These are phyloP conservation scores for Chironomus tentans DNA, from an alignment of 2,888 invertebrate species.

Conservation along the genomic window DNA sequence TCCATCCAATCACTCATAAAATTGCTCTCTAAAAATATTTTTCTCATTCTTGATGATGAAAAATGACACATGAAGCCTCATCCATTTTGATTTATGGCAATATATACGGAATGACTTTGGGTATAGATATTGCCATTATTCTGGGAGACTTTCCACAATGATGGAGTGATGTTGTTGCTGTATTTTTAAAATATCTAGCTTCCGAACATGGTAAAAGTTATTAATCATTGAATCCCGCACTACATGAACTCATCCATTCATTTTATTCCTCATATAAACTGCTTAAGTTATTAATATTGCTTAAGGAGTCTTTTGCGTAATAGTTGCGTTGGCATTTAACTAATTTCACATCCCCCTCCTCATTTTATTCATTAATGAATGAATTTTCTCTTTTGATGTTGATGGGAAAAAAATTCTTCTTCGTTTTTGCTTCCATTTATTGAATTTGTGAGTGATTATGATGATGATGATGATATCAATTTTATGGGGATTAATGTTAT, in stretches of 20 bases:
- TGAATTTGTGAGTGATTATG: neutral
- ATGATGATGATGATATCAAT: neutral
- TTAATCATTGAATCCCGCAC: constrained; percentile 8
- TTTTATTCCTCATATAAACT: neutral
- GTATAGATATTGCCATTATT: neutral
- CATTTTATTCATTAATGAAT: neutral
- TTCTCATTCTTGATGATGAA: constrained; percentile 14
- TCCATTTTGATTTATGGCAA: constrained; percentile 25
- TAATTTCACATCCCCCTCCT: neutral
- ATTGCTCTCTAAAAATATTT: neutral
- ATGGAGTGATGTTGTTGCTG: neutral
- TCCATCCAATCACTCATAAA: neutral
- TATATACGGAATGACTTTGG: neutral
- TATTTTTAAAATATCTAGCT: neutral
- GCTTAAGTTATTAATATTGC: neutral
- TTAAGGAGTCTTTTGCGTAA: constrained; percentile 1
- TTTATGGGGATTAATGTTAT: neutral
- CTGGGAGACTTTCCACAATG: neutral
- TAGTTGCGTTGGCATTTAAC: constrained; percentile 4
- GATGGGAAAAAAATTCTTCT: neutral
- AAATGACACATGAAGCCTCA: constrained; percentile 15
- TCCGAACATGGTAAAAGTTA: neutral
- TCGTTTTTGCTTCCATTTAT: neutral
- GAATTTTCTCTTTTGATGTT: neutral
- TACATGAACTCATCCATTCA: neutral